A percentile compares a stretch with the other conserved stretches of the same genome.
phyloP scores from a whole-genome alignment of 2,113 vertebrate species.

The Opisthocomus hoazin region DNA sequence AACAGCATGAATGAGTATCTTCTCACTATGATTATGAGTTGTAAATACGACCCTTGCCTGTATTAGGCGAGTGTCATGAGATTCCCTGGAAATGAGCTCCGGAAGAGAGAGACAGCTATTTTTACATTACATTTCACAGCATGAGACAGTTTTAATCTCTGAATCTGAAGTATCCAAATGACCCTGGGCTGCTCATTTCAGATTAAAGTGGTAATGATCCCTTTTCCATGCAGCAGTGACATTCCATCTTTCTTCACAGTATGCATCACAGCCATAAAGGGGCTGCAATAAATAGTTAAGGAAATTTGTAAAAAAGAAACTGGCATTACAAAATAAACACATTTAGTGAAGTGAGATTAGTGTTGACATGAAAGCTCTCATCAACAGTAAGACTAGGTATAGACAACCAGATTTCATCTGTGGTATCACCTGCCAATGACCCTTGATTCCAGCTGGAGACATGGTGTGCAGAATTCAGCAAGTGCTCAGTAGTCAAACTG shows the following conservation, averaged over 20 bases:
- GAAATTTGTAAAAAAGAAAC: constrained; percentile 41
- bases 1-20: neutral
- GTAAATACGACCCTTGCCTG: neutral
- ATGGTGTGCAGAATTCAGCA: constrained; percentile 7
- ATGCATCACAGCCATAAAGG: neutral
- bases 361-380: constrained; percentile 53
- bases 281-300: constrained; percentile 29
- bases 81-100: neutral
- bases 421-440: constrained; percentile 43
- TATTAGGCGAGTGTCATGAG: neutral
- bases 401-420: constrained; percentile 46
- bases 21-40: neutral
- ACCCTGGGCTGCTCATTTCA: constrained; percentile 21
- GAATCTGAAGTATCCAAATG: constrained; percentile 37
- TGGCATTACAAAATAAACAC: constrained; percentile 59
- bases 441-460: constrained; percentile 37
- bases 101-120: neutral
- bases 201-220: constrained; percentile 5
- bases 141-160: constrained; percentile 33
- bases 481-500: constrained; percentile 21
- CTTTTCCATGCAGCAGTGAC: neutral
- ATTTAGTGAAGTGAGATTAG: constrained; percentile 63
- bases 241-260: neutral
- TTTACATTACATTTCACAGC: constrained; percentile 36
- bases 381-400: constrained; percentile 56